These are phyloP conservation scores for Aegotheles bennettii DNA, from an alignment of 2,113 vertebrate species.

Conservation along the genomic window DNA sequence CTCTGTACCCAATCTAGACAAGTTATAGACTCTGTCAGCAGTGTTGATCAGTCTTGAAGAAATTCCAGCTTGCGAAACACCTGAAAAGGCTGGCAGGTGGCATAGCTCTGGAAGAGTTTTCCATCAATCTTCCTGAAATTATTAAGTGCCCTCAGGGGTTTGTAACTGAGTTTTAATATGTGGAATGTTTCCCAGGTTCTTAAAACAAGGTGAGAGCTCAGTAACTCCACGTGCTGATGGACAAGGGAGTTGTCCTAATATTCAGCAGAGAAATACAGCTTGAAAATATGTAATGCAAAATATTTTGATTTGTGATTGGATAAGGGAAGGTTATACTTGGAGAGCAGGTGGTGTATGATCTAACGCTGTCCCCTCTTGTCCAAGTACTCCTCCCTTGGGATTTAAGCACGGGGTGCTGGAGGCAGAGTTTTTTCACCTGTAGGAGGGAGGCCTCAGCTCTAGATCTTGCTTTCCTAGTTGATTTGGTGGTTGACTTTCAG, in stretches of 20 bases:
- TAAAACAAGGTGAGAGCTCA: neutral
- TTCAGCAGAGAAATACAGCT: neutral
- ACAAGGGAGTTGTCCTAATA: neutral
- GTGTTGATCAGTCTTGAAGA: conserved; percentile 13
- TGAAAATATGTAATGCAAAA: neutral
- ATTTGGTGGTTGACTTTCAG: conserved; percentile 2
- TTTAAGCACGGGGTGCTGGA: conserved; percentile 13
- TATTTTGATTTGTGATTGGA: neutral
- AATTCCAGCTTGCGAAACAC: conserved; percentile 9
- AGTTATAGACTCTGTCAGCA: neutral
- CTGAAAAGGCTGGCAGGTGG: neutral
- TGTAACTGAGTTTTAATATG: neutral
- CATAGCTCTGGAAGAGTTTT: conserved; percentile 12
- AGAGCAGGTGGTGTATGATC: neutral
- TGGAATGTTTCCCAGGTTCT: neutral
- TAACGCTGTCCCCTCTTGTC: neutral
- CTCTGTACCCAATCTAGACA: neutral
- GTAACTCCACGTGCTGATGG: neutral
- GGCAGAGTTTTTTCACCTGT: neutral
- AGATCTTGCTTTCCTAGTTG: neutral
- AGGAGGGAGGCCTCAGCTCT: neutral
- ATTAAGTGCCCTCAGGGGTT: conserved; percentile 9
- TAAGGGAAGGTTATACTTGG: neutral
- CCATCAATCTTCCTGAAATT: conserved; percentile 28
- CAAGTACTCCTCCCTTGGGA: neutral